Evolutionary conservation across 1,140 invertebrate species (phyloP).

Genomic region (Ceratosolen fusciceps): DNA sequence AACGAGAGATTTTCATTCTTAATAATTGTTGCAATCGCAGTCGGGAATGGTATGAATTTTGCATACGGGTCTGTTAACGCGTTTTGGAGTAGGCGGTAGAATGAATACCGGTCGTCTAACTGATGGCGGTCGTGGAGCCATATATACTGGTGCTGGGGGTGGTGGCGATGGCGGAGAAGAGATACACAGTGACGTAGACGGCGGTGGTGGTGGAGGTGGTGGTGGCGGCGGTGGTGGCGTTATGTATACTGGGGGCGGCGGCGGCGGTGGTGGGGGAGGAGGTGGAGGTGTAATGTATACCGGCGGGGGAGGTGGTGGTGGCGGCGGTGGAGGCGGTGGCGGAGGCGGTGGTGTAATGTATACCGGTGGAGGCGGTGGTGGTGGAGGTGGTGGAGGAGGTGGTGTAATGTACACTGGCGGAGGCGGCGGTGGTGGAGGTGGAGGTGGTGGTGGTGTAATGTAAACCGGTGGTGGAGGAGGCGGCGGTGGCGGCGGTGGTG

Average conservation of each 20-base stretch:
- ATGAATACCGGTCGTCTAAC: constrained; percentile 6
- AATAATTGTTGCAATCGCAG: constrained; percentile 39
- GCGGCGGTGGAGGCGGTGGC: background rate
- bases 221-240: too few species aligned
- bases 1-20: background rate
- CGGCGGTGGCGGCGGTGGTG: constrained; percentile 1
- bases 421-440: background rate
- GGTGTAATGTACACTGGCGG: background rate
- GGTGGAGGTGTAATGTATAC: background rate
- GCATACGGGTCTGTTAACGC: constrained; percentile 6
- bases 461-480: constrained; percentile 4
- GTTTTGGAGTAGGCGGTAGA: constrained; percentile 8
- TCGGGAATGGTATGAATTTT: constrained; percentile 27
- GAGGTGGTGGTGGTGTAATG: background rate
- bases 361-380: constrained; percentile 10
- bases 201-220: background rate
- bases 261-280: background rate
- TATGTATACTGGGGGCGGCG: too few species aligned
- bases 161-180: constrained; percentile 7
- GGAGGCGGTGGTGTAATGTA: too few species aligned
- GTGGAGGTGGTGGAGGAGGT: background rate
- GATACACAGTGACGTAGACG: background rate
- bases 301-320: background rate
- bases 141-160: background rate
- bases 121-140: background rate